Base-by-base conservation (phyloP, 2,888 invertebrate genomes). In the Drosophila dives region DNA sequence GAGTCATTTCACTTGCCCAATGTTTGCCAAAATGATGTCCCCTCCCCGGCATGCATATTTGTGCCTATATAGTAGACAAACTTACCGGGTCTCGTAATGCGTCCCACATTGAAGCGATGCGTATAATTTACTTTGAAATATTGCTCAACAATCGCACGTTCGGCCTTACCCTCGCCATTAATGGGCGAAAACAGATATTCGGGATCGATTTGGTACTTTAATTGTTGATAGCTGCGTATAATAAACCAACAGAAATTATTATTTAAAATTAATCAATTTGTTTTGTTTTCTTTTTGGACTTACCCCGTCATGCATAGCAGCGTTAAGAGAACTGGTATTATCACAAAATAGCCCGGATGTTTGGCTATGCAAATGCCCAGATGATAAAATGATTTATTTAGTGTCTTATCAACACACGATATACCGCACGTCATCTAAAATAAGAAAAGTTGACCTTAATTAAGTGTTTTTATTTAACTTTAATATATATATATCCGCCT, bases 131-230 rank as follows among this genome's bases (percentile, higher is more conserved):
- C 96, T 94, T 97, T 97, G 93, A 98, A 98, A 90, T 95, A 94
- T 80, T 95, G 94, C 91, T 98, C 98, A 17, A 97, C 97, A 60
- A 97, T 95, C 33, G 95, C 95, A 81, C 98, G 94, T 91, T 98
- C 98, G 53, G 94, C 92, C 93, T 97, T 97, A 17, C 97, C 97
- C 82, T 96, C 96, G 0, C 98, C 98, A 87, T 97, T 96, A 77
- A 97, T 94, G 0, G 98, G 98, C 42, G 97, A 97, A 94, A 98
- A 98, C 23, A 98, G 94, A 93, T 98, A 98, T 92, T 98, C 98
- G 1, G 98, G 98, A 93, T 98, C 98, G 94, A 98, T 98, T 94
- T 98, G 97, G 93, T 97, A 98, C 92, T 96, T 94, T 69, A 98
- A 95, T 92, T 95, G 94, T 93, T 98, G 98, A 93, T 96, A 97